Conservation (phyloP, 2,113 vertebrate genomes). For the Hypocryptadius cinnamomeus region DNA sequence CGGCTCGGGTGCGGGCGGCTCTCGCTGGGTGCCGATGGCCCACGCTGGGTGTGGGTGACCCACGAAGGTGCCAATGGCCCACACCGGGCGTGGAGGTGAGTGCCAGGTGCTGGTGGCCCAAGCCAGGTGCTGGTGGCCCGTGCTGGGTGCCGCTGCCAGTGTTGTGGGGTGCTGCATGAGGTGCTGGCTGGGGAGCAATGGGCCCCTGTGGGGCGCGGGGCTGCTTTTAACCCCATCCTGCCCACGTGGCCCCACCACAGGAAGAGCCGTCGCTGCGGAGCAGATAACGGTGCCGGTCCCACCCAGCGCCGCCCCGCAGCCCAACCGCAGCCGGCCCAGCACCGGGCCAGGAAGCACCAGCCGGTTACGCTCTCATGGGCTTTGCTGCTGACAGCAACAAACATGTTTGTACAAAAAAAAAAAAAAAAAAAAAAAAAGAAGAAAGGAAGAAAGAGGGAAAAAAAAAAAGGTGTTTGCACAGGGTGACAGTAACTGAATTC, state of each 20-base stretch:
- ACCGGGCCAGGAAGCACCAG: not conserved
- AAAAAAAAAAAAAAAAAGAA: not conserved
- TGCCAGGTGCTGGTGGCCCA: accelerated
- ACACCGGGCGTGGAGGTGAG: accelerated
- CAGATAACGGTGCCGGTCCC: slow-evolving; percentile 49
- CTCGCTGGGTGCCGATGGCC: not conserved
- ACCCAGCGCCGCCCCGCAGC: slow-evolving; percentile 29
- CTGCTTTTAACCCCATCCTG: slow-evolving; percentile 57
- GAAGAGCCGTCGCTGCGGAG: slow-evolving; percentile 25
- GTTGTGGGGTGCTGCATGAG: not conserved
- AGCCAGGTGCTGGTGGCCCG: not conserved
- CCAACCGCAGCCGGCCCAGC: slow-evolving; percentile 16
- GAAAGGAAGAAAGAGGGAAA: accelerated
- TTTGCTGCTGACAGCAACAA: not conserved
- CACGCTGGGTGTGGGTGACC: accelerated
- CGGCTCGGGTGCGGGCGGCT: accelerated
- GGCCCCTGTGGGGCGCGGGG: not conserved
- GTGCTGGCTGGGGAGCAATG: not conserved
- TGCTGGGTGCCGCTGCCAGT: accelerated
- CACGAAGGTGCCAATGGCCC: accelerated
- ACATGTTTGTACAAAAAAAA: not conserved
- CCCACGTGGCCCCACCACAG: slow-evolving; percentile 54
- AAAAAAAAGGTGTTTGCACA: not conserved
- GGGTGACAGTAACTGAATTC: not conserved
- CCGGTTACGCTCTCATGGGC: slow-evolving; percentile 3